Evolutionary conservation across 2,113 vertebrate genomes (phyloP).

Genomic region (Thomomys bottae): DNA sequence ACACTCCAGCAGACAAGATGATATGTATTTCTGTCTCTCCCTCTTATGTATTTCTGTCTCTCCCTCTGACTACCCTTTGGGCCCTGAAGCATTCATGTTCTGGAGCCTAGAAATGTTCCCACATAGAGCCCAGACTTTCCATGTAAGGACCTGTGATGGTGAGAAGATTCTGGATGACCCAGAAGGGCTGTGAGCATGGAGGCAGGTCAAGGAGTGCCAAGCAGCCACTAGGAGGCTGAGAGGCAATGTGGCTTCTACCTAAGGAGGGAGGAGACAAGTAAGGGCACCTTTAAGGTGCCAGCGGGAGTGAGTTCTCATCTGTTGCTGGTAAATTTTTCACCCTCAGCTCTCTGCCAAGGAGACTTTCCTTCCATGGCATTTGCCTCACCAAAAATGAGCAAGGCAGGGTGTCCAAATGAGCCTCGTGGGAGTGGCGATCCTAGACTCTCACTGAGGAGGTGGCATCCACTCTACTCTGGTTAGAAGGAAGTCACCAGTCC

Average conservation of each 20-base stretch:
- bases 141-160: neutral
- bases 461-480: too few relatives aligned
- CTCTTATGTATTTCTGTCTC: neutral
- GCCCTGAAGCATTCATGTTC: neutral
- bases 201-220: neutral
- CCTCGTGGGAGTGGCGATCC: rapidly evolving
- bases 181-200: neutral
- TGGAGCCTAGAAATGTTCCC: neutral
- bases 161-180: neutral
- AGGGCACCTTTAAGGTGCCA: neutral
- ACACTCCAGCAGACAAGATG: too few relatives aligned
- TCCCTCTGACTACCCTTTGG: neutral
- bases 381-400: neutral
- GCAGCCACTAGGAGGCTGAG: neutral
- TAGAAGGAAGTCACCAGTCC: neutral
- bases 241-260: neutral
- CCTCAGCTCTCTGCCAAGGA: rapidly evolving
- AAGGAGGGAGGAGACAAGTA: neutral
- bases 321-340: too few relatives aligned
- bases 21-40: neutral
- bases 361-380: too few relatives aligned
- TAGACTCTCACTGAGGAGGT: neutral
- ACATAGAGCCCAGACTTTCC: neutral
- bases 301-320: neutral
- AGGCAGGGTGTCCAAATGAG: neutral